These are phyloP conservation scores for Anomalospiza imberbis DNA, from an alignment of 2,797 vertebrate genomes.

Conservation along the genomic window DNA sequence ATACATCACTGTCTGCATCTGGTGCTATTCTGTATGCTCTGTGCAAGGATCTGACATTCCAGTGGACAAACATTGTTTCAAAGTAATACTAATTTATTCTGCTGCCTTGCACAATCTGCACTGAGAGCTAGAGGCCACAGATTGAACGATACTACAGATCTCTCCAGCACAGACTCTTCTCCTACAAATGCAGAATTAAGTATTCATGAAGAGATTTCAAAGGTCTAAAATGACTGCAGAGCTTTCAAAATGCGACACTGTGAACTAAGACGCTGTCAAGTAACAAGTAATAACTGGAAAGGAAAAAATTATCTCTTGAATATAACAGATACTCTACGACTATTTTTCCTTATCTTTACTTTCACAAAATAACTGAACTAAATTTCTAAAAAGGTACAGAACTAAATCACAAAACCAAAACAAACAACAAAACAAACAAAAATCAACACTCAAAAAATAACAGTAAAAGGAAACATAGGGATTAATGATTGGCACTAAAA, in stretches of 20 bases:
- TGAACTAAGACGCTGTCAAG: constrained; percentile 40
- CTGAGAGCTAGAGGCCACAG: constrained; percentile 24
- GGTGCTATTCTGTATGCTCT: not conserved
- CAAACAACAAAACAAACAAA: not conserved
- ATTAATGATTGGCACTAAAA: not conserved
- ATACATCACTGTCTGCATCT: constrained; percentile 14
- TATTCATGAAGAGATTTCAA: constrained; percentile 56
- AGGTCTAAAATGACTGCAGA: constrained; percentile 49
- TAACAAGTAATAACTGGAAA: constrained; percentile 21
- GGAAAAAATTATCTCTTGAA: constrained; percentile 3
- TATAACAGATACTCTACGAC: not conserved
- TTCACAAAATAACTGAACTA: not conserved
- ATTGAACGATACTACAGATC: constrained; percentile 13
- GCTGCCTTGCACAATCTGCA: not conserved
- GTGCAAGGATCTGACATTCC: not conserved
- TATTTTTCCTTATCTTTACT: not conserved
- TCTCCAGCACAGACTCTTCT: constrained; percentile 24
- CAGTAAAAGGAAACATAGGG: not conserved
- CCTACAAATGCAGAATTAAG: constrained; percentile 52
- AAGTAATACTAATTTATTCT: constrained; percentile 52
- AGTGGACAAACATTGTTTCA: constrained; percentile 19
- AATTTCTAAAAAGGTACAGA: not conserved
- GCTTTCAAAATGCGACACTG: constrained; percentile 35
- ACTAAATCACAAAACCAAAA: not conserved
- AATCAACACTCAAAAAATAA: not conserved